Base-by-base conservation (phyloP, 2,113 vertebrate species). In the Boulengeromyrus knoepffleri region DNA sequence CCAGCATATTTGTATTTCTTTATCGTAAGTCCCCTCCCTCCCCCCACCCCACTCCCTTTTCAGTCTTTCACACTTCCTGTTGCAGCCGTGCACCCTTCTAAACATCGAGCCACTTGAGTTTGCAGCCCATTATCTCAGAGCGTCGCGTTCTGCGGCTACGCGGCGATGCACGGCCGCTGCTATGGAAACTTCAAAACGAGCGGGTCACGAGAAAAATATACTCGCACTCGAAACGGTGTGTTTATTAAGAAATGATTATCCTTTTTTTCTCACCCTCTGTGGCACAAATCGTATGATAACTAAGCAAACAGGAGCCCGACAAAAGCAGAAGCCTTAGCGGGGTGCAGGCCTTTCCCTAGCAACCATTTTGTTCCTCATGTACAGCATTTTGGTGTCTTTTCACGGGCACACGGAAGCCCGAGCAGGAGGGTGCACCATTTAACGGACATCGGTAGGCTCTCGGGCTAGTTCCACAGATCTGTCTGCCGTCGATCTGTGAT, bases 401-500 rank as follows among this genome's bases (percentile, higher is more conserved):
- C 50, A 21, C 47, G 2, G 42, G 15, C 36, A 42, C 36, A 42
- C 0, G 6, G 31, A 42, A 58, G 86, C 7, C 83, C 42, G 3
- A 24, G 83, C 10, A 74, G 70, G 56, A 45, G 53, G 89, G 85
- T 87, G 58, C 89, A 58, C 85, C 88, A 83, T 85, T 80, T 42
- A 80, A 15, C 5, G 31, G 74, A 80, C 74, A 42, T 42, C 5
- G 5, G 74, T 36, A 19, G 36, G 74, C 74, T 42, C 74, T 15
- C 36, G 5, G 31, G 13, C 74, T 77, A 19, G 5, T 19, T 80
- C 74, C 74, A 42, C 36, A 80, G 13, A 42, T 2, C 90, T 31
- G 42, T 89, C 90, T 88, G 89, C 91, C 90, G 17, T 74, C 46
- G 89, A 89, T 89, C 88, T 17, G 36, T 19, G 74, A 42, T 19